These are phyloP conservation scores for Autographa pulchrina DNA, from an alignment of 2,888 invertebrate genomes.

Conservation along the genomic window DNA sequence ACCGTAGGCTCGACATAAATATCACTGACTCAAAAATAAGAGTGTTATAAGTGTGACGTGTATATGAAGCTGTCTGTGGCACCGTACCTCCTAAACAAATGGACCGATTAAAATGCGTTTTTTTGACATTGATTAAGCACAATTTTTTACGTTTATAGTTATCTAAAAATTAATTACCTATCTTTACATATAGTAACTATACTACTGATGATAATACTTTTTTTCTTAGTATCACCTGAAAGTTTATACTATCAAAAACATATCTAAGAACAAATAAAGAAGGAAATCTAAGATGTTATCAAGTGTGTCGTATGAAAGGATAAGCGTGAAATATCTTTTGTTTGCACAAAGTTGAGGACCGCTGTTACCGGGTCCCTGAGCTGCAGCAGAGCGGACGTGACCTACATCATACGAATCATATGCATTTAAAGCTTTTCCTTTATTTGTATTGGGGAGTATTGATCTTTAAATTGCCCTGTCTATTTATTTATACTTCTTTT, in stretches of 20 bases:
- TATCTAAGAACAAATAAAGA: background rate
- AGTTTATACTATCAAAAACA: background rate
- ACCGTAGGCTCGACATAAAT: background rate
- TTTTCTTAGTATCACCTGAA: background rate
- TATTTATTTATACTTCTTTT: no score
- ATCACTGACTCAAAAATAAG: no score
- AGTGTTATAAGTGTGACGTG: no score
- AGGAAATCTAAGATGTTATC: background rate
- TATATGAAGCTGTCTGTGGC: no score
- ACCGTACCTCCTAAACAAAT: no score
- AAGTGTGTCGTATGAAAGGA: background rate
- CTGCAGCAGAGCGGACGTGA: conserved; percentile 42
- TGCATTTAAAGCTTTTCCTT: conserved; percentile 42
- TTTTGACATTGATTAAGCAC: no score
- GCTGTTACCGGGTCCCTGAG: background rate
- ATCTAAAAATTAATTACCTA: no score
- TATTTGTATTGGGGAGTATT: conserved; percentile 27
- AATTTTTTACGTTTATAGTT: no score
- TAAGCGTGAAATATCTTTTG: conserved; percentile 23
- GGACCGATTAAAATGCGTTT: no score
- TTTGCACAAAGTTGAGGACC: conserved; percentile 23
- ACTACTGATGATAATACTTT: background rate
- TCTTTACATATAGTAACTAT: no score
- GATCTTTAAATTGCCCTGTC: conserved; percentile 37
- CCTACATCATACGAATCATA: conserved; percentile 53